Evolutionary conservation across 2,113 vertebrate species (phyloP), one percentile per base, ranked within the genome.

Genomic region (Lethenteron reissneri): DNA sequence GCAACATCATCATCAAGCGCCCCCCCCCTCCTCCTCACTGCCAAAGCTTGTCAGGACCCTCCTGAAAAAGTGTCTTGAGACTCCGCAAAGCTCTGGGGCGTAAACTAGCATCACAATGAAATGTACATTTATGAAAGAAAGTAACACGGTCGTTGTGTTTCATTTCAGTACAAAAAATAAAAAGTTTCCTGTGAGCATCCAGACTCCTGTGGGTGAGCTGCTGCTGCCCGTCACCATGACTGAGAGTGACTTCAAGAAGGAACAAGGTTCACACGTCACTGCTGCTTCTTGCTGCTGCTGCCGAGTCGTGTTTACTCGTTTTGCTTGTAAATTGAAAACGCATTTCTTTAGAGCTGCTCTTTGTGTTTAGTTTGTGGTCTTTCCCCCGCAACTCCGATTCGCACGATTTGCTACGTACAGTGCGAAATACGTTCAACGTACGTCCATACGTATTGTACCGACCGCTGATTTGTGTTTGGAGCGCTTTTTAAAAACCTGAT

Each of bases 181-280:
- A 72, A 90, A 94, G 75, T 99, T 97, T 82, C 95, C 91, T 3
- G 88, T 94, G 73, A 86, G 88, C 8, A 95, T 99, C 79, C 94
- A 99, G 79, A 89, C 91, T 0, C 94, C 90, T 0, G 92, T 99
- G 1, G 94, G 94, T 57, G 94, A 99, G 76, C 83, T 99, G 75
- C 90, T 95, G 88, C 85, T 83, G 21, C 90, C 91, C 0, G 71
- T 88, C 71, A 97, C 96, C 80, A 84, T 99, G 84, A 97, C 89
- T 0, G 94, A 99, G 77, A 99, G 95, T 0, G 90, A 96, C 74
- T 99, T 95, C 79, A 95, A 87, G 78, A 95, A 89, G 75, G 92
- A 99, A 70, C 92, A 96, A 81, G 87, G 92, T 97, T 72, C 57
- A 57, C 70, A 72, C 56, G 10, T 69, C 57, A 70, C 60, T 73